Conservation (phyloP, 2,888 invertebrate genomes). For the Gasteruption jaculator region DNA sequence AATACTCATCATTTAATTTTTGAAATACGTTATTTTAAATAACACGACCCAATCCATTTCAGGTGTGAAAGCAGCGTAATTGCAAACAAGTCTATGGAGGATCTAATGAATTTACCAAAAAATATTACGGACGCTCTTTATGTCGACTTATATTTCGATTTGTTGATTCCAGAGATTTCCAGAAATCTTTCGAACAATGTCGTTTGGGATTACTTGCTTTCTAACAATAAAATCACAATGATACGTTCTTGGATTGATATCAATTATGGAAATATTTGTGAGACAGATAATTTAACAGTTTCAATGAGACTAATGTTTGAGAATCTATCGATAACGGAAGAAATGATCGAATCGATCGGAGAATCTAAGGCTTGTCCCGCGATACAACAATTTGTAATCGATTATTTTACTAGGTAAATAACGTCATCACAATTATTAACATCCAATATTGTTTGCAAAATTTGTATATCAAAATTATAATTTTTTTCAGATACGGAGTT, state of each 20-base stretch:
- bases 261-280: conserved; percentile 41
- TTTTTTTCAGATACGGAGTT: conserved; percentile 59
- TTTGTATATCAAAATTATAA: conserved; percentile 7
- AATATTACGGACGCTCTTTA: conserved; percentile 34
- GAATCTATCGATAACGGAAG: conserved; percentile 56
- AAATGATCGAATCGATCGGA: conserved; percentile 58
- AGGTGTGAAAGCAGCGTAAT: conserved; percentile 36
- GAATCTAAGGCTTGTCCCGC: conserved; percentile 54
- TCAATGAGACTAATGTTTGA: too few species aligned
- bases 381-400: conserved; percentile 58
- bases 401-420: conserved; percentile 52
- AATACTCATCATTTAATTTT: not conserved
- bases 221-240: conserved; percentile 59
- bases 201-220: conserved; percentile 62
- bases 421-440: conserved; percentile 2
- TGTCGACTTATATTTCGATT: conserved; percentile 47
- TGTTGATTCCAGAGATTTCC: conserved; percentile 37
- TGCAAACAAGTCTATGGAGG: conserved; percentile 44
- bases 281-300: conserved; percentile 50
- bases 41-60: conserved; percentile 15
- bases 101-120: conserved; percentile 37
- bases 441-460: conserved; percentile 1
- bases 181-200: conserved; percentile 40
- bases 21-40: not conserved
- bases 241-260: conserved; percentile 62